Percentiles rank a stretch among this genome's conserved stretches.
Conservation (phyloP, 2,113 vertebrate species). For the Cynocephalus volans region DNA sequence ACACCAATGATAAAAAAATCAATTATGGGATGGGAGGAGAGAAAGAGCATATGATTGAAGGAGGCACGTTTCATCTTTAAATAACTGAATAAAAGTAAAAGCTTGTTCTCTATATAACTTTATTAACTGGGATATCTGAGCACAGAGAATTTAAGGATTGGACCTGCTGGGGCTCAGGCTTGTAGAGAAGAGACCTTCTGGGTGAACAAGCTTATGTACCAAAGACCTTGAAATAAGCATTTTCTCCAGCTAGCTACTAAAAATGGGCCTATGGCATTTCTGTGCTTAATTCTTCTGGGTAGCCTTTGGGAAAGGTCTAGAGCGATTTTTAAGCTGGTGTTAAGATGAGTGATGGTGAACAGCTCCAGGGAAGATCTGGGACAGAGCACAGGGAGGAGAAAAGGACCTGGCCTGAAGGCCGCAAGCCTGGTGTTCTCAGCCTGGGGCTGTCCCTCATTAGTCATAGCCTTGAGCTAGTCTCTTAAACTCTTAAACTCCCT, state of each 20-base stretch:
- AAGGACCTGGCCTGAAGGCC: neutral
- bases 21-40: neutral
- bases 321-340: constrained; percentile 4
- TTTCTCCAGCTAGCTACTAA: neutral
- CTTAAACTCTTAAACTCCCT: neutral
- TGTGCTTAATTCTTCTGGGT: neutral
- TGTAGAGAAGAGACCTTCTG: neutral
- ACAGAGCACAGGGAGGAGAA: neutral
- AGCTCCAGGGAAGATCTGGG: neutral
- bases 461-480: neutral
- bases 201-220: neutral
- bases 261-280: neutral
- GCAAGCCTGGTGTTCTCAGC: neutral
- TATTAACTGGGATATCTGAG: neutral
- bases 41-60: neutral
- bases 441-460: neutral
- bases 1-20: constrained; percentile 19
- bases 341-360: neutral
- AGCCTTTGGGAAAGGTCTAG: neutral
- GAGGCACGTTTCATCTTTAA: neutral
- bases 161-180: neutral
- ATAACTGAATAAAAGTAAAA: neutral
- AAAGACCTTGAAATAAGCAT: neutral
- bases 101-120: neutral
- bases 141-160: neutral